Evolutionary conservation across 2,888 invertebrate genomes (phyloP).

Genomic region (Scaptomyza flava): DNA sequence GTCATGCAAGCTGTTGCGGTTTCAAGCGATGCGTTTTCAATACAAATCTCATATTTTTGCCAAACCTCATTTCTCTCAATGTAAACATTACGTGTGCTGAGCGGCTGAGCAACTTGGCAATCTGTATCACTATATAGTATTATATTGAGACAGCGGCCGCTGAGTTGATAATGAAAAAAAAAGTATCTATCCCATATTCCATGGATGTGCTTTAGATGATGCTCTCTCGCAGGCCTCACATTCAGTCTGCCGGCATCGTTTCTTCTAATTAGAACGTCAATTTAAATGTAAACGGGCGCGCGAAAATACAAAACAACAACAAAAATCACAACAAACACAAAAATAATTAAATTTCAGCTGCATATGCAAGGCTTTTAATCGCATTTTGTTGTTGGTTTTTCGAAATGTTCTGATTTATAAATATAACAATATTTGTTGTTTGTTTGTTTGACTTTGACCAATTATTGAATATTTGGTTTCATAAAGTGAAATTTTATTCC

Average conservation of each 20-base stretch:
- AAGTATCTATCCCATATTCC: constrained; percentile 22
- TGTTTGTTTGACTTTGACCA: constrained; percentile 2
- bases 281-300: constrained; percentile 49
- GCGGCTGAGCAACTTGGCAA: constrained; percentile 48
- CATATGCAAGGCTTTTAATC: constrained; percentile 17
- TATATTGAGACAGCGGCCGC: constrained; percentile 11
- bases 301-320: constrained; percentile 14
- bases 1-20: constrained; percentile 21
- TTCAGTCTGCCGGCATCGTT: constrained; percentile 73
- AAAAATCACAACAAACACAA: constrained; percentile 9
- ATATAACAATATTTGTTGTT: constrained; percentile 10
- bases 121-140: constrained; percentile 11
- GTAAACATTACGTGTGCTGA: constrained; percentile 18
- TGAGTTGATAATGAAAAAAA: constrained; percentile 59
- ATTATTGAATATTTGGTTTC: constrained; percentile 8
- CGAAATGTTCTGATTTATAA: constrained; percentile 3
- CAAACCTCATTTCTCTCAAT: constrained; percentile 32
- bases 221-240: constrained; percentile 39
- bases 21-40: constrained; percentile 22
- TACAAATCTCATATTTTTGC: constrained; percentile 27
- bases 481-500: background rate
- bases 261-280: constrained; percentile 74
- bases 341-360: constrained; percentile 39
- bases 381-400: background rate
- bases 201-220: constrained; percentile 30